Evolutionary conservation across 2,797 vertebrate genomes (phyloP).

Genomic region (Microctenopoma steveboyesi): DNA sequence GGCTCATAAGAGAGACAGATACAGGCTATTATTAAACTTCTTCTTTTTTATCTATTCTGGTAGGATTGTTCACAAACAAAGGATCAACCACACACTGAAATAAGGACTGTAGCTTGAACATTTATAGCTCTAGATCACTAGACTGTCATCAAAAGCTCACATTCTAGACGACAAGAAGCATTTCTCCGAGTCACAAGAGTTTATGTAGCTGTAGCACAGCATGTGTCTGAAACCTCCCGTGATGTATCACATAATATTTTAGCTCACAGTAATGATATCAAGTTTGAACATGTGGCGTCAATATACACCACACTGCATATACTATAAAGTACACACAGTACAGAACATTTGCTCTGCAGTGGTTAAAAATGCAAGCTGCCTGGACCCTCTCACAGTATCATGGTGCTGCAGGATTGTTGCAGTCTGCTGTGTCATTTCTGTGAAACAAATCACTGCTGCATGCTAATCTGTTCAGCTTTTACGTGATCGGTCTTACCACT

Average conservation of each 20-base stretch:
- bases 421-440: slow-evolving; percentile 7
- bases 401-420: not conserved
- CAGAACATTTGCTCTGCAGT: not conserved
- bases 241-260: slow-evolving; percentile 14
- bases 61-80: not conserved
- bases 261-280: not conserved
- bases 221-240: slow-evolving; percentile 10
- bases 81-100: slow-evolving; percentile 27
- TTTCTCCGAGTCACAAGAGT: not conserved
- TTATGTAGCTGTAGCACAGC: not conserved
- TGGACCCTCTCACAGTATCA: not conserved
- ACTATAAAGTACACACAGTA: not conserved
- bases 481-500: slow-evolving; percentile 3
- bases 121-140: slow-evolving; percentile 39
- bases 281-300: no score
- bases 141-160: slow-evolving; percentile 23
- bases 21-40: slow-evolving; percentile 64
- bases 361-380: not conserved
- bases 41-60: slow-evolving; percentile 35
- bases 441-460: slow-evolving; percentile 5
- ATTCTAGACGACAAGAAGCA: slow-evolving; percentile 20
- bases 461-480: slow-evolving; percentile 13
- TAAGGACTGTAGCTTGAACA: slow-evolving; percentile 25
- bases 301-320: not conserved
- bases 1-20: slow-evolving; percentile 33